phyloP scores from a whole-genome alignment of 1,140 invertebrate genomes.

The Forficula auricularia region DNA sequence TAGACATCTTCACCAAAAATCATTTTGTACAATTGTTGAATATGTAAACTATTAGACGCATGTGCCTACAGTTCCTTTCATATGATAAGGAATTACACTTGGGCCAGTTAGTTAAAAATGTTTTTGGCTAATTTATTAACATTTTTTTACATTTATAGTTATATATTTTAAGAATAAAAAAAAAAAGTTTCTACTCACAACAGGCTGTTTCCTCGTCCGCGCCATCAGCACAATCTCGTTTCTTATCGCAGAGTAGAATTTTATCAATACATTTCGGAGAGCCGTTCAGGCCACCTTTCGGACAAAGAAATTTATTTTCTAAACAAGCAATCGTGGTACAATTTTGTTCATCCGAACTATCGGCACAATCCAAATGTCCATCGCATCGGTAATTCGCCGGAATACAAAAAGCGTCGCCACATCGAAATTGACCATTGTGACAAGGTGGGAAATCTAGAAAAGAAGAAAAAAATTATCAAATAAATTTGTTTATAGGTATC shows the following conservation, averaged over 20 bases:
- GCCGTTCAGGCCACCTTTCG: slow-evolving; percentile 46
- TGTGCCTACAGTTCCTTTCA: too few relatives aligned
- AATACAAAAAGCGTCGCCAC: slow-evolving; percentile 84
- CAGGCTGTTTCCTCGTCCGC: slow-evolving; percentile 77
- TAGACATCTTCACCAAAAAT: neutral
- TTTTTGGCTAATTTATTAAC: too few relatives aligned
- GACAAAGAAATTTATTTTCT: slow-evolving; percentile 80
- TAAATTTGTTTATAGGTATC: neutral
- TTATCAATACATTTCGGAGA: slow-evolving; percentile 73
- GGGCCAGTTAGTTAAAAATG: too few relatives aligned
- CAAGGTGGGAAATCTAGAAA: slow-evolving; percentile 70
- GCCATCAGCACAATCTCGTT: slow-evolving; percentile 72
- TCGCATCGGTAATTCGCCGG: slow-evolving; percentile 67
- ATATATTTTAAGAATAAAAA: neutral
- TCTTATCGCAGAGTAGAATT: slow-evolving; percentile 74
- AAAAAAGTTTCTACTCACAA: slow-evolving; percentile 42
- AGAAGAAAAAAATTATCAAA: slow-evolving; percentile 5
- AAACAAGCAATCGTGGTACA: slow-evolving; percentile 79
- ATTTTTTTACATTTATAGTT: slow-evolving; percentile 2
- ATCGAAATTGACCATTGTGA: slow-evolving; percentile 77
- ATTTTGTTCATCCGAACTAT: slow-evolving; percentile 76
- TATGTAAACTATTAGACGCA: too few relatives aligned
- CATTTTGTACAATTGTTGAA: too few relatives aligned
- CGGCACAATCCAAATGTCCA: slow-evolving; percentile 65
- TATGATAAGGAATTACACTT: too few relatives aligned